Percentiles rank a stretch among this genome's conserved stretches.
phyloP scores from a whole-genome alignment of 2,797 vertebrate species.

The Scleropages formosus region DNA sequence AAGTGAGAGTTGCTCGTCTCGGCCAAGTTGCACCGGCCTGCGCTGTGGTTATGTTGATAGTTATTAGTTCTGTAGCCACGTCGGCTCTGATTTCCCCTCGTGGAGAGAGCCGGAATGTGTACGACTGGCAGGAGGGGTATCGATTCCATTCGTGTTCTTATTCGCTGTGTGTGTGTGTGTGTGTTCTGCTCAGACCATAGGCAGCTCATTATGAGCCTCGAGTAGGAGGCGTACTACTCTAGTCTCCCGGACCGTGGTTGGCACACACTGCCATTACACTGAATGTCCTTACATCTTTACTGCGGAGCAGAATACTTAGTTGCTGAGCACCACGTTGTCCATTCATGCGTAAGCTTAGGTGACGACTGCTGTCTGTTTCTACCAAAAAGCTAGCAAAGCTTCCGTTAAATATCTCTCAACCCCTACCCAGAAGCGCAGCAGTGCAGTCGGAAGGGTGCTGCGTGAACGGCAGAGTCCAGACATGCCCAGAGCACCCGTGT shows the following conservation, averaged over 20 bases:
- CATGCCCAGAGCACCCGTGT: conserved; percentile 51
- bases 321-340: neutral
- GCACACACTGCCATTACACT: conserved; percentile 23
- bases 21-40: neutral
- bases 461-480: conserved; percentile 53
- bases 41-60: conserved; percentile 43
- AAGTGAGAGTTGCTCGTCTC: neutral
- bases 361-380: neutral
- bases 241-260: neutral
- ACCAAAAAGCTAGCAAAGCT: neutral
- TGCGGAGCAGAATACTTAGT: neutral
- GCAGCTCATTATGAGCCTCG: conserved; percentile 35
- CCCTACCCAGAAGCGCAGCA: neutral
- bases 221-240: conserved; percentile 37
- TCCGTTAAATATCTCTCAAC: neutral
- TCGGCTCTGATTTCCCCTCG: conserved; percentile 53
- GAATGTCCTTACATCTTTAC: conserved; percentile 37
- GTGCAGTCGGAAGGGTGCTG: conserved; percentile 43
- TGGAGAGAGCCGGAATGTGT: conserved; percentile 52
- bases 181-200: conserved; percentile 33
- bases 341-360: neutral
- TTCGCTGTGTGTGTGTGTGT: conserved; percentile 29
- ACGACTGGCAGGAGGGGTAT: conserved; percentile 63
- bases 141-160: conserved; percentile 60
- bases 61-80: conserved; percentile 54